phyloP scores from a whole-genome alignment of 2,113 vertebrate genomes.

The Ictalurus furcatus region DNA sequence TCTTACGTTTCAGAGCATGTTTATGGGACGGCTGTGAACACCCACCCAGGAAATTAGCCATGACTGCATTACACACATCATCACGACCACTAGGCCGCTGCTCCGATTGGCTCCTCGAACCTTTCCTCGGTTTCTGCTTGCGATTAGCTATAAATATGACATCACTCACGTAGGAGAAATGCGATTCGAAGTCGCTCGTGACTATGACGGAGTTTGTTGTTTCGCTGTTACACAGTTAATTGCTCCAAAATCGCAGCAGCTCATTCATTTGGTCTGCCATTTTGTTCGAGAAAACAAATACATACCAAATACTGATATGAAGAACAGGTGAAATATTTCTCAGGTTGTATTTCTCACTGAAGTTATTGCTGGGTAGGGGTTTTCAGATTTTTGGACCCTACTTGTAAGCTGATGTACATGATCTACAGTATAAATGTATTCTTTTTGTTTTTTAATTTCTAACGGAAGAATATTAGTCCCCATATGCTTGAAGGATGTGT shows the following conservation, averaged over 20 bases:
- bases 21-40: slow-evolving; percentile 49
- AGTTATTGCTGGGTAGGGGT: background rate
- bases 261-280: background rate
- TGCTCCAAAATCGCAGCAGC: background rate
- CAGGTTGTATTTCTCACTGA: background rate
- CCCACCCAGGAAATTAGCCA: slow-evolving; percentile 53
- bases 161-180: slow-evolving; percentile 40
- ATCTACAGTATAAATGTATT: background rate
- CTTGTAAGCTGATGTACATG: no score
- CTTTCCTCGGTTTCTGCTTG: slow-evolving; percentile 36
- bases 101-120: slow-evolving; percentile 26
- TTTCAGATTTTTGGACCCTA: background rate
- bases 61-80: slow-evolving; percentile 54
- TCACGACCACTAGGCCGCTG: slow-evolving; percentile 40
- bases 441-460: background rate
- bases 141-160: slow-evolving; percentile 55
- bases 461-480: background rate
- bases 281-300: background rate
- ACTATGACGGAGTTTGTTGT: background rate
- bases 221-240: background rate
- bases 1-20: slow-evolving; percentile 17
- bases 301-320: background rate
- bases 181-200: background rate
- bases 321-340: background rate
- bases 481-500: background rate